phyloP scores from a whole-genome alignment of 2,888 invertebrate genomes.

The Cryptocephalus moraei region DNA sequence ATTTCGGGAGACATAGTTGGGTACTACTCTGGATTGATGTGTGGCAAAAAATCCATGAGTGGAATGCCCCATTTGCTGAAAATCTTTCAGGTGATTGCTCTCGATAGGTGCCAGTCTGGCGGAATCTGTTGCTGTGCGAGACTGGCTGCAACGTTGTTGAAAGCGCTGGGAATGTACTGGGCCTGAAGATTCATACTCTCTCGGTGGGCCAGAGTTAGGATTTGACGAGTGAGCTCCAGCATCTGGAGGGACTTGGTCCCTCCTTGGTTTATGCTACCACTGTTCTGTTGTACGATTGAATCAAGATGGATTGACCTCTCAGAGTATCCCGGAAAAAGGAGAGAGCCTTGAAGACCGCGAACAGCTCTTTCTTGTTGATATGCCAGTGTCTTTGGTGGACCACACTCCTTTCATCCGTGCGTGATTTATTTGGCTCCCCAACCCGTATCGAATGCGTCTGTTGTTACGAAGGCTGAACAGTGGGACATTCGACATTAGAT shows the following conservation, averaged over 20 bases:
- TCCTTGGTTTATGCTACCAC: slow-evolving; percentile 14
- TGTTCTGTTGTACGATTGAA: slow-evolving; percentile 15
- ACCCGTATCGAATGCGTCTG: slow-evolving; percentile 13
- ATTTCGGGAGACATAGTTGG: slow-evolving; percentile 11
- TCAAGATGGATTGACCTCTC: slow-evolving; percentile 2
- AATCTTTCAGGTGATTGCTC: slow-evolving; percentile 5
- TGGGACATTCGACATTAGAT: slow-evolving; percentile 2
- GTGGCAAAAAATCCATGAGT: slow-evolving; percentile 10
- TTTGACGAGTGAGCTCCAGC: too few relatives aligned
- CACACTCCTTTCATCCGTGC: slow-evolving; percentile 3
- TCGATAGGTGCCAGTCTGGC: slow-evolving; percentile 14
- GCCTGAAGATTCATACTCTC: slow-evolving; percentile 4
- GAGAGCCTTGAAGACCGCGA: slow-evolving; percentile 8
- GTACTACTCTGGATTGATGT: slow-evolving; percentile 9
- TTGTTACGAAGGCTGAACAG: slow-evolving; percentile 14
- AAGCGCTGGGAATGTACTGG: slow-evolving; percentile 13
- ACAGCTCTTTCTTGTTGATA: slow-evolving; percentile 15
- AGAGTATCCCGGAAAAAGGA: too few relatives aligned
- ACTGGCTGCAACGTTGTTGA: slow-evolving; percentile 16
- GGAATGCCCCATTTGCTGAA: slow-evolving; percentile 14
- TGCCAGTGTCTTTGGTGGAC: slow-evolving; percentile 8
- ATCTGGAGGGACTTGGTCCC: too few relatives aligned
- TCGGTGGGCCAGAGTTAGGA: too few relatives aligned
- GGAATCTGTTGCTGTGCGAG: slow-evolving; percentile 8
- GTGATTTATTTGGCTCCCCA: slow-evolving; percentile 12